Evolutionary conservation across 1,140 invertebrate genomes (phyloP).

Genomic region (Halesus radiatus): DNA sequence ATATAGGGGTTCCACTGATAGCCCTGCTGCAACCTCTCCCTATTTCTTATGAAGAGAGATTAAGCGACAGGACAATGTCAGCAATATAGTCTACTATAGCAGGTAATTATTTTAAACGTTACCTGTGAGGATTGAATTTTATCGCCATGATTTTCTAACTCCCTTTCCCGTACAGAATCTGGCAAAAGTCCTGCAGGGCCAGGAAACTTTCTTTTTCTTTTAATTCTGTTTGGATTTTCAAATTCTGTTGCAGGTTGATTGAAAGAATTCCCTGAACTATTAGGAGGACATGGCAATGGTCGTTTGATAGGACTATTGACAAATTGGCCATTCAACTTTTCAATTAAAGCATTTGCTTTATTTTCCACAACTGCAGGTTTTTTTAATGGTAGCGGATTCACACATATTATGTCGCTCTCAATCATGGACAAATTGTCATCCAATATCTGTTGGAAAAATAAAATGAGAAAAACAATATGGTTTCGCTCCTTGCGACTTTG

Average conservation of each 20-base stretch:
- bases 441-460: constrained; percentile 42
- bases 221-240: constrained; percentile 30
- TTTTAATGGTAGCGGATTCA: background rate
- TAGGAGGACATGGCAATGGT: background rate
- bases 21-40: no score
- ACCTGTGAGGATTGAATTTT: constrained; percentile 49
- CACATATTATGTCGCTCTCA: constrained; percentile 14
- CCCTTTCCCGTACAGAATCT: constrained; percentile 34
- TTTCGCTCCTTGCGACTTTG: no score
- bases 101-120: background rate
- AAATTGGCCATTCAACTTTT: constrained; percentile 4
- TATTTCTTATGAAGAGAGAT: no score
- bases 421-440: constrained; percentile 43
- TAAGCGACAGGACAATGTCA: no score
- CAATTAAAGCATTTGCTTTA: constrained; percentile 15
- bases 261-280: background rate
- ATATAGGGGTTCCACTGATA: no score
- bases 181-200: constrained; percentile 52
- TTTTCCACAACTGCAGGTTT: background rate
- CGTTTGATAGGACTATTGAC: background rate
- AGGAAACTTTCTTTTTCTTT: constrained; percentile 55
- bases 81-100: no score
- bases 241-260: background rate
- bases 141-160: constrained; percentile 18
- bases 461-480: background rate